Percentiles rank a stretch among this genome's conserved stretches.
phyloP scores from a whole-genome alignment of 2,888 invertebrate genomes.

The Boloria euphrosyne region DNA sequence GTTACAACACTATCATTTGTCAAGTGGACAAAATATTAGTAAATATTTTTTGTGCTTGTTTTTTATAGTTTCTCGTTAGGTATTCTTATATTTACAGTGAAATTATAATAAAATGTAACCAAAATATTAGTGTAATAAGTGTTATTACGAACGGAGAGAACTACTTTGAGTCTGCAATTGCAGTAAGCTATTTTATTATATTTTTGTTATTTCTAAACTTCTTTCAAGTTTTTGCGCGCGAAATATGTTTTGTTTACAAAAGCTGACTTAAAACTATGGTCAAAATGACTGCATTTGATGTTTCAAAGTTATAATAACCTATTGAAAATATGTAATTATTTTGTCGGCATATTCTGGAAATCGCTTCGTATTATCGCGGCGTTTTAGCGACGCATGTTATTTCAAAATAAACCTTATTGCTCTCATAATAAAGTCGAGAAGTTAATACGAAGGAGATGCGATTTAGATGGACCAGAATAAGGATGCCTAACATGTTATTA shows the following conservation, averaged over 20 bases:
- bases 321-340: constrained; percentile 58
- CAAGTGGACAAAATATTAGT: constrained; percentile 31
- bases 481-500: constrained; percentile 58
- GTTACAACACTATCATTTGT: constrained; percentile 28
- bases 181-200: constrained; percentile 32
- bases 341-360: constrained; percentile 61
- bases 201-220: constrained; percentile 48
- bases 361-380: constrained; percentile 51
- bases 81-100: constrained; percentile 1
- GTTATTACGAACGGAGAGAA: not conserved
- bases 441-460: constrained; percentile 42
- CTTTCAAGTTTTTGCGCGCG: constrained; percentile 43
- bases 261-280: constrained; percentile 38
- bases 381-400: constrained; percentile 42
- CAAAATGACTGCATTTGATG: not conserved
- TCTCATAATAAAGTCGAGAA: constrained; percentile 50
- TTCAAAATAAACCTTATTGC: constrained; percentile 53
- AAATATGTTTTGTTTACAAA: constrained; percentile 55
- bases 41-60: constrained; percentile 42
- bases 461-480: constrained; percentile 58
- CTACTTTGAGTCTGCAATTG: constrained; percentile 3
- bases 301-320: constrained; percentile 44
- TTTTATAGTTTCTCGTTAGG: not conserved
- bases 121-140: not conserved
- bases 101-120: constrained; percentile 2